Evolutionary conservation across 2,113 vertebrate species (phyloP), one percentile per base, ranked within the genome.

Genomic region (Onychorhynchus coronatus): DNA sequence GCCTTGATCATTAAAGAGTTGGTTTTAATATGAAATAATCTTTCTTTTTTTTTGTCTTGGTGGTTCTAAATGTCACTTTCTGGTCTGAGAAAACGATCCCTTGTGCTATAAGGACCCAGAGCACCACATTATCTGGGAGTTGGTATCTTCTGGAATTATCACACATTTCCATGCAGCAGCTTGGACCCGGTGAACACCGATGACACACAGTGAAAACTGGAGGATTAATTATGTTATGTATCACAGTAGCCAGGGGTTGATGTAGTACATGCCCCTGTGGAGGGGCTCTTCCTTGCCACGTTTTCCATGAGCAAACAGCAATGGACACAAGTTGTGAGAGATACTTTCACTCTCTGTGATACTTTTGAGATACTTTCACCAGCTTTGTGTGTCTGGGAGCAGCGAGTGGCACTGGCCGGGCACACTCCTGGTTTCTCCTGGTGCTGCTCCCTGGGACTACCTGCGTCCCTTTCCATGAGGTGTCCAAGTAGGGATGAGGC

Each of bases 201-300:
- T 37, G 55, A 31, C 10, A 14, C 2, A 30, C 2, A 42, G 27
- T 10, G 6, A 31, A 30, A 70, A 22, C 17, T 4, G n/a, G 25
- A 9, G 14, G 8, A 28, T 52, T 52, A 52, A 52, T 52, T 52
- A 28, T 28, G 50, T 27, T 15, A 9, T 52, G 1, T 37, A 7
- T 83, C 16, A 44, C 33, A 27, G 1, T 23, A 13, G 11, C 31
- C 23, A 12, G 6, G 12, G 24, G 46, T 44, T 35, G 42, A 9
- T 4, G 2, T 8, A 20, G 20, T 37, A 30, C 10, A 4, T 33
- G 9, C 28, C 19, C 12, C 9, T 14, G 8, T 1, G 8, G 37
- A 39, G 30, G 23, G 61, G 31, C 9, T 27, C 2, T 10, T 44
- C 2, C 18, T 44, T 33, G 31, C 6, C 27, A 0, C 4, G 1